Base-by-base conservation (phyloP, 2,113 vertebrate genomes). In the Myiopsitta monachus region DNA sequence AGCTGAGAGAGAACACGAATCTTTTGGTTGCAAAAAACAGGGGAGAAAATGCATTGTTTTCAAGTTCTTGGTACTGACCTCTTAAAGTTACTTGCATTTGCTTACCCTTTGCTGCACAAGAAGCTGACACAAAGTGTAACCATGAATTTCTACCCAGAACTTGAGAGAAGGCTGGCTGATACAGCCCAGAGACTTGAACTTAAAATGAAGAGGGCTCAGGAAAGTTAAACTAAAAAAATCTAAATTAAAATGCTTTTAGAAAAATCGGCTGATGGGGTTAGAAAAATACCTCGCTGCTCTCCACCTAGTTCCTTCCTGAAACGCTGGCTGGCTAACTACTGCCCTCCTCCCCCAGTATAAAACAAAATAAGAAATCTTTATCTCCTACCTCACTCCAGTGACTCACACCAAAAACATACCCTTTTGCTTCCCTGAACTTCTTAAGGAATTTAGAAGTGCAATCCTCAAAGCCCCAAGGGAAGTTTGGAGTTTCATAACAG, bases 361-460 rank as follows among this genome's bases (percentile, higher is more conserved):
- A 94, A 82, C 84, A 95, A 92, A 95, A 82, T 82, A 94, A 89
- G 81, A 91, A 92, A 80, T 85, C 81, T 94, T 97, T 95, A 95
- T 95, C 94, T 97, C 89, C 66, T 73, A 41, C 91, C 93, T 91
- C 62, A 62, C 22, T 95, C 79, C 66, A 76, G 62, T 96, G 95
- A 97, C 87, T 95, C 95, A 97, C 54, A 96, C 91, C 74, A 89
- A 95, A 97, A 97, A 94, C 94, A 94, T 96, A 97, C 83, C 94
- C 89, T 95, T 96, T 97, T 96, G 89, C 93, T 97, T 95, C 94
- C 91, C 95, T 97, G 96, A 97, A 96, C 95, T 95, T 91, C 94
- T 94, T 92, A 82, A 96, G 92, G 91, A 93, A 94, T 96, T 94
- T 59, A 91, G 74, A 92, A 94, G 54, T 46, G 59, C 91, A 92